Evolutionary conservation across 2,797 vertebrate genomes (phyloP).

Genomic region (Schizothorax lantsangensis): DNA sequence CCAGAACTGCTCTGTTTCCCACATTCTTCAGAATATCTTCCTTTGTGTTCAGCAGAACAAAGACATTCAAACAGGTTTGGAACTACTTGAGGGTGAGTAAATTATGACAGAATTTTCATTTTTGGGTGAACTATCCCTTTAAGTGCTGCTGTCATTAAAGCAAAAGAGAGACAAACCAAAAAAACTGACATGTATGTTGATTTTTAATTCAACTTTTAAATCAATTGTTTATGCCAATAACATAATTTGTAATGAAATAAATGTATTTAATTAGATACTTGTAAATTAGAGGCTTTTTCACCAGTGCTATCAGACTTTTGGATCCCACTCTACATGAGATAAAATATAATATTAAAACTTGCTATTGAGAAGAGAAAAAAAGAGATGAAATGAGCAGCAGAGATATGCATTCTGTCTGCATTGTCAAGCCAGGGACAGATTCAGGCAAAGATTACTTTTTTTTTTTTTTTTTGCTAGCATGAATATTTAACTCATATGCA

Average conservation of each 20-base stretch:
- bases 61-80: too few species aligned
- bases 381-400: not conserved
- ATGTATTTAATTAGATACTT: not conserved
- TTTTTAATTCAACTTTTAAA: not conserved
- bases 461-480: conserved; percentile 57
- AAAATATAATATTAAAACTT: not conserved
- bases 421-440: conserved; percentile 5
- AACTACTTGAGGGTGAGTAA: too few species aligned
- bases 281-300: not conserved
- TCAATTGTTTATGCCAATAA: not conserved
- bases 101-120: too few species aligned
- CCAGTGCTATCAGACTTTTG: not conserved
- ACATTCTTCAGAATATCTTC: too few species aligned
- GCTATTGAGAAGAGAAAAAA: not conserved
- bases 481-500: conserved; percentile 68
- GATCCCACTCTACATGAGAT: not conserved
- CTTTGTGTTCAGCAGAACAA: too few species aligned
- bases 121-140: too few species aligned
- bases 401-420: not conserved
- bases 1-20: too few species aligned
- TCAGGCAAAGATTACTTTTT: conserved; percentile 51
- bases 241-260: not conserved
- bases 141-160: not conserved
- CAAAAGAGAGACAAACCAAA: not conserved
- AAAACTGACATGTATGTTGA: not conserved